These are phyloP conservation scores for Scolopax bukidnonensis DNA, from an alignment of 2,797 vertebrate genomes.

Conservation along the genomic window DNA sequence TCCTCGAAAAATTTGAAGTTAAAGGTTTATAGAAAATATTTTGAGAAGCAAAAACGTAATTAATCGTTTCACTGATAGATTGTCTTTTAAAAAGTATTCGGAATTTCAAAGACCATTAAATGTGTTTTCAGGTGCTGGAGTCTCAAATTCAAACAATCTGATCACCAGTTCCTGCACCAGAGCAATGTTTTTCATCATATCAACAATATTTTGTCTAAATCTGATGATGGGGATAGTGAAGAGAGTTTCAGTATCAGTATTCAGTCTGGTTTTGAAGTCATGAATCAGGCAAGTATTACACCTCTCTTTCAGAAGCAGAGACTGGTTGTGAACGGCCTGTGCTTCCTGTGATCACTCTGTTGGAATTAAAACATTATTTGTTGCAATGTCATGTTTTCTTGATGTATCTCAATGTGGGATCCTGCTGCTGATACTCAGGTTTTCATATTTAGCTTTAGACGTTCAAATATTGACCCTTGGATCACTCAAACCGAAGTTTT, in stretches of 20 bases:
- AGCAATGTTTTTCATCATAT: constrained; percentile 99
- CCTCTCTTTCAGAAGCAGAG: not conserved
- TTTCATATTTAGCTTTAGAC: not conserved
- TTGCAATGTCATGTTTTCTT: not conserved
- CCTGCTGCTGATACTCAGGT: not conserved
- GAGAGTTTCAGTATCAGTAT: constrained; percentile 98
- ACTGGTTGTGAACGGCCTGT: not conserved
- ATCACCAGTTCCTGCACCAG: constrained; percentile 99
- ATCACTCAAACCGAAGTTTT: not conserved
- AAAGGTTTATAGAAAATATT: not conserved
- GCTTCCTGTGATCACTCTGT: not conserved
- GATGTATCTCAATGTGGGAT: not conserved
- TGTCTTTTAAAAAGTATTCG: not conserved
- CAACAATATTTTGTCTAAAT: constrained; percentile 99
- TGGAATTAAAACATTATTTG: not conserved
- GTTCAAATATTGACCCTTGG: not conserved
- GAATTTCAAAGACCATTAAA: not conserved
- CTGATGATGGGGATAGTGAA: constrained; percentile 98
- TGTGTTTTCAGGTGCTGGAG: constrained; percentile 92
- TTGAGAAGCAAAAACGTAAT: not conserved
- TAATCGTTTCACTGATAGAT: not conserved
- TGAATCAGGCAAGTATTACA: constrained; percentile 87
- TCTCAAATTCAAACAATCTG: constrained; percentile 99
- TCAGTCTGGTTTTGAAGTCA: constrained; percentile 96
- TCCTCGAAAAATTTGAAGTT: not conserved